These are phyloP conservation scores for Saguinus oedipus DNA, from an alignment of 2,797 vertebrate species.

Conservation along the genomic window DNA sequence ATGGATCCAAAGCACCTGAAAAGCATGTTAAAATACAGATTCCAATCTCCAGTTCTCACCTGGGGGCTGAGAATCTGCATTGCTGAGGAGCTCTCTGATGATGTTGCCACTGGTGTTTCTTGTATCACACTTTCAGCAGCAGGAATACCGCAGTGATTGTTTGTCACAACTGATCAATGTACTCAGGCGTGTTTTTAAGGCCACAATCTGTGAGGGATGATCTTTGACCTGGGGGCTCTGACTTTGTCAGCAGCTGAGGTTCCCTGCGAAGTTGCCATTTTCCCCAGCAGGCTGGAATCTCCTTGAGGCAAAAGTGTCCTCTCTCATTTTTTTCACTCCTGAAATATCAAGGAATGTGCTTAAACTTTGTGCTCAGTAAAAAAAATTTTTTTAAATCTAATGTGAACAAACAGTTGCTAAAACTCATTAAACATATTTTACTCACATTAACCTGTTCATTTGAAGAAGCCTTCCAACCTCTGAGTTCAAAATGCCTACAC, in stretches of 20 bases:
- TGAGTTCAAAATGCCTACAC: neutral
- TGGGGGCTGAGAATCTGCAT: neutral
- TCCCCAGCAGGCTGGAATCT: neutral
- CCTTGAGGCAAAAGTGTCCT: neutral
- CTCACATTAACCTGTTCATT: neutral
- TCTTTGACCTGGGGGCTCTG: neutral
- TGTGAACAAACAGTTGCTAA: neutral
- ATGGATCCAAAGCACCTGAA: neutral
- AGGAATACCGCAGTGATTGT: accelerated
- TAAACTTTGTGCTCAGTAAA: neutral
- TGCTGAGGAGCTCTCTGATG: neutral
- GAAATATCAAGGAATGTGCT: neutral
- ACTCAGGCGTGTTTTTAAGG: neutral
- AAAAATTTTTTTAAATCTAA: neutral
- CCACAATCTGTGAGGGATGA: too few relatives aligned
- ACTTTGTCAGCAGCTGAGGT: neutral
- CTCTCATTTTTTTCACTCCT: neutral
- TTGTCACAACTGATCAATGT: accelerated
- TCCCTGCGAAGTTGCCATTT: neutral
- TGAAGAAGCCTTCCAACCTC: neutral
- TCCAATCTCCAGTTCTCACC: neutral
- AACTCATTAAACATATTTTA: neutral
- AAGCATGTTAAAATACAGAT: neutral
- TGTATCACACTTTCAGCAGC: neutral
- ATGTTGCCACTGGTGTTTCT: accelerated